Percentiles rank a stretch among this genome's conserved stretches.
phyloP scores from a whole-genome alignment of 1,140 invertebrate species.

The Alviniconcha marisindica region DNA sequence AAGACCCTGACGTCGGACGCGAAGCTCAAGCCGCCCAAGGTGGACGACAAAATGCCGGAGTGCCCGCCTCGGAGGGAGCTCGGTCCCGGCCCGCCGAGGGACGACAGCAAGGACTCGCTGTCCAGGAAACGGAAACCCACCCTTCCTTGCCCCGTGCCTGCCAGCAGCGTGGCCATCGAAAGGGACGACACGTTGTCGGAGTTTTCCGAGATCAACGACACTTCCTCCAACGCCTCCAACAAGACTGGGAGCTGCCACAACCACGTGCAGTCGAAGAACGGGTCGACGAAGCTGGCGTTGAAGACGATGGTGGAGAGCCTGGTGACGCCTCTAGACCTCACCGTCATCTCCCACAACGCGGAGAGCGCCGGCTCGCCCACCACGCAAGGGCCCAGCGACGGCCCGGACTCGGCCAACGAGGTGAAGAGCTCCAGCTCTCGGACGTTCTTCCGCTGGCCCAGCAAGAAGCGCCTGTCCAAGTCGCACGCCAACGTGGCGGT shows the following conservation, averaged over 20 bases:
- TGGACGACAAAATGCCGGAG: conserved; percentile 58
- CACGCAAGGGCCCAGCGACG: not conserved
- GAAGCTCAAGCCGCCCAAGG: conserved; percentile 68
- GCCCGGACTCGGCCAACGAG: conserved; percentile 47
- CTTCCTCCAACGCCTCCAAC: not conserved
- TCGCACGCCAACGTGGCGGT: conserved; percentile 67
- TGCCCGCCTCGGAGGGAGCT: conserved; percentile 62
- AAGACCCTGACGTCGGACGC: conserved; percentile 64
- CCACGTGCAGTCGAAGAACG: conserved; percentile 59
- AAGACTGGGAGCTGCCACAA: conserved; percentile 37
- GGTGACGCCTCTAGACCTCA: conserved; percentile 70
- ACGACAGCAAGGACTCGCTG: conserved; percentile 31
- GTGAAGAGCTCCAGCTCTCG: conserved; percentile 50
- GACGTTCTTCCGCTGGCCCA: conserved; percentile 68
- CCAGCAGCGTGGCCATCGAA: not conserved
- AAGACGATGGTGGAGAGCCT: conserved; percentile 71
- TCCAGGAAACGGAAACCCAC: conserved; percentile 28
- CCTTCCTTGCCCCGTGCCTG: not conserved
- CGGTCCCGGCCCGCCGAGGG: not conserved
- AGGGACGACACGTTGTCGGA: not conserved
- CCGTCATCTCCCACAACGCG: conserved; percentile 50
- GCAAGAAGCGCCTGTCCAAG: conserved; percentile 69
- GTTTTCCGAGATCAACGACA: conserved; percentile 27
- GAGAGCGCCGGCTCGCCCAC: conserved; percentile 21
- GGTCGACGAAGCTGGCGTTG: conserved; percentile 67